Evolutionary conservation across 2,797 vertebrate genomes (phyloP).

Genomic region (Crocidura indochinensis): DNA sequence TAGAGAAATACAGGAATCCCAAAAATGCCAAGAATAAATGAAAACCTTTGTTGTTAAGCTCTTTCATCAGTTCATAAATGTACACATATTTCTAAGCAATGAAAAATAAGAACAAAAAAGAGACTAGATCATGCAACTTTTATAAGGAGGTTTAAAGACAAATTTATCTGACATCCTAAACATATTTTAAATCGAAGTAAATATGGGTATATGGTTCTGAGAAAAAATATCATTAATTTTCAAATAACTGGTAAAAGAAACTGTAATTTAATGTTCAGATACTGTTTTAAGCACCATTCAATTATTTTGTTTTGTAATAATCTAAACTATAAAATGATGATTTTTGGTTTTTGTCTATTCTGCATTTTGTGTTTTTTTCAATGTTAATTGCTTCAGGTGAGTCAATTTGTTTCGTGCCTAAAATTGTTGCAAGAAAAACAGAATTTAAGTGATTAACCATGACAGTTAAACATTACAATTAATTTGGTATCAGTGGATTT

Average conservation of each 20-base stretch:
- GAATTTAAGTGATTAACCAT: constrained; percentile 48
- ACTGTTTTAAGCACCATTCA: not conserved
- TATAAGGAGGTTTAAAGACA: not conserved
- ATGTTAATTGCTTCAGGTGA: constrained; percentile 52
- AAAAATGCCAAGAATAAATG: constrained; percentile 77
- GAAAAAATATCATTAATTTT: constrained; percentile 22
- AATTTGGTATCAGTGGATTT: constrained; percentile 18
- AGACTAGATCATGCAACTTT: not conserved
- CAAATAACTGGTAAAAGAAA: not conserved
- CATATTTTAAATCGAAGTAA: constrained; percentile 21
- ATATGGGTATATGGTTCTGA: not conserved
- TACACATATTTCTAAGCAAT: constrained; percentile 24
- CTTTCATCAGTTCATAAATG: constrained; percentile 1
- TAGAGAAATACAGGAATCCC: not conserved
- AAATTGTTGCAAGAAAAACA: constrained; percentile 32
- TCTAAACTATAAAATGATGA: constrained; percentile 29
- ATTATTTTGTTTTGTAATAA: not conserved
- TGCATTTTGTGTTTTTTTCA: not conserved
- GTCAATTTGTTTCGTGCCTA: constrained; percentile 51
- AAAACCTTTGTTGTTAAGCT: constrained; percentile 58
- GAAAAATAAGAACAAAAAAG: not conserved
- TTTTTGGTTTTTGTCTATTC: not conserved
- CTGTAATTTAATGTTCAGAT: not conserved
- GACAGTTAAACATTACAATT: constrained; percentile 8
- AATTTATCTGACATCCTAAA: constrained; percentile 36